Base-by-base conservation (phyloP, 2,888 invertebrate genomes). In the Cantharis rufa region DNA sequence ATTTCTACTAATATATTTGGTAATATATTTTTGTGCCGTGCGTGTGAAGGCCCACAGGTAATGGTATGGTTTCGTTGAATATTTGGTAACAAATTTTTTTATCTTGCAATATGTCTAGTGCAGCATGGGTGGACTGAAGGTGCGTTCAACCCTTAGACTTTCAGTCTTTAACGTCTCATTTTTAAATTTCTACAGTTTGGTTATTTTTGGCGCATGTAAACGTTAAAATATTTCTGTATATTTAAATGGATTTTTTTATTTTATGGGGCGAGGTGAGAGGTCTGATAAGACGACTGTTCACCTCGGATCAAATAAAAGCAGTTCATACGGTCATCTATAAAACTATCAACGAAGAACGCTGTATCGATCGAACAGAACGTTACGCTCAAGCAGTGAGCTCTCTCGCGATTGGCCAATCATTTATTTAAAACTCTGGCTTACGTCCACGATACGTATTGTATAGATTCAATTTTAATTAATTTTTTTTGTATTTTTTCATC, bases 11-110 rank as follows among this genome's bases (percentile, higher is more conserved):
- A 87, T 87, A 84, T 82, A 85, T 83, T 48, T 86, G 85, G 86
- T 87, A 85, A 84, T 87, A 85, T 88, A 87, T 88, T 88, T 88
- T 88, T 87, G 87, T 88, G 87, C 87, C 86, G 86, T 86, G 85
- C 86, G 83, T 81, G 79, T 84, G 86, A 86, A 86, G 87, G 87
- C 86, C 83, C 80, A 81, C 86, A 88, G 87, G 87, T 87, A 88
- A 88, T 86, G 86, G 84, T 83, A 83, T 85, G 83, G 84, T 83
- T 83, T 83, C 80, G 79, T 79, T 80, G 81, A 78, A 71, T 79
- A 79, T 71, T 76, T 77, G 72, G 76, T 79, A 79, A 79, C 77
- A 76, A 75, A 81, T 81, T 80, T 79, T 82, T 82, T 81, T 86
- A 84, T 84, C 84, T 86, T 86, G 85, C 84, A 82, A 7, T 87